Conservation (phyloP, 2,888 invertebrate genomes). For the Deilephila porcellus region DNA sequence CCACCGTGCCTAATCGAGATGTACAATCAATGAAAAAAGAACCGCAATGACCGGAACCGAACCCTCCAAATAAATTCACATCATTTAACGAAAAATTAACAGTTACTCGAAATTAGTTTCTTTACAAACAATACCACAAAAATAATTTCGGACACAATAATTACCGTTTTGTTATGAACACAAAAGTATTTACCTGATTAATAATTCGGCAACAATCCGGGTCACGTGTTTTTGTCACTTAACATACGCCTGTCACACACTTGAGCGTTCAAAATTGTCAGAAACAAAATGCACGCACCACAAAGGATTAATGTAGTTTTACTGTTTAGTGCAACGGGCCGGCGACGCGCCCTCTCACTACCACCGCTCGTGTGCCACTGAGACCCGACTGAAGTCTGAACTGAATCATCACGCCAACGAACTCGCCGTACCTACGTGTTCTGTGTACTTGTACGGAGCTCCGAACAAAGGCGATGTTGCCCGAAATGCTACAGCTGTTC, state of each 20-base stretch:
- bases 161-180: slow-evolving; percentile 36
- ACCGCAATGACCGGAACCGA: background rate
- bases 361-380: slow-evolving; percentile 55
- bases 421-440: slow-evolving; percentile 55
- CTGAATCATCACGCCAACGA: slow-evolving; percentile 66
- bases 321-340: slow-evolving; percentile 47
- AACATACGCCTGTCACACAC: slow-evolving; percentile 54
- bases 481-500: slow-evolving; percentile 78
- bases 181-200: slow-evolving; percentile 46
- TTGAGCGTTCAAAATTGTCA: slow-evolving; percentile 37
- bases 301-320: slow-evolving; percentile 51
- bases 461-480: slow-evolving; percentile 69
- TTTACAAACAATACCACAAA: background rate
- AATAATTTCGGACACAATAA: background rate
- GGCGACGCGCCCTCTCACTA: slow-evolving; percentile 41
- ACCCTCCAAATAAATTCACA: background rate
- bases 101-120: background rate
- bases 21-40: slow-evolving; percentile 17
- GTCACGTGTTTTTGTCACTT: slow-evolving; percentile 20
- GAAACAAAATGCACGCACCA: slow-evolving; percentile 50
- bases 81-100: background rate
- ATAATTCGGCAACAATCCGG: slow-evolving; percentile 41
- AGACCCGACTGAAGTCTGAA: slow-evolving; percentile 30
- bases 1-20: background rate
- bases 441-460: slow-evolving; percentile 49